These are phyloP conservation scores for Lutjanus argentimaculatus DNA, from an alignment of 2,797 vertebrate species.

Conservation along the genomic window DNA sequence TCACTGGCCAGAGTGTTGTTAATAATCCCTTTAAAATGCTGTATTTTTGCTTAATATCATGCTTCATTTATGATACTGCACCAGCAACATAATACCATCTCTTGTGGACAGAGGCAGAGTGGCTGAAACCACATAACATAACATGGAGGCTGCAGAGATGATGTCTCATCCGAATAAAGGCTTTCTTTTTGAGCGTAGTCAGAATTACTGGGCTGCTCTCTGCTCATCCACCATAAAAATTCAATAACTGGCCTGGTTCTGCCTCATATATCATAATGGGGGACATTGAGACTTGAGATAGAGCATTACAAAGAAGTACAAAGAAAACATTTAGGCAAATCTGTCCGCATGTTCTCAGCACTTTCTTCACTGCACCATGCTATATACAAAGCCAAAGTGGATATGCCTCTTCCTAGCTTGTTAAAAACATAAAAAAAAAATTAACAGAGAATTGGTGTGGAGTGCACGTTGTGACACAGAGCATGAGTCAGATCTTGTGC, in stretches of 20 bases:
- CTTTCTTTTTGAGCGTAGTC: constrained; percentile 62
- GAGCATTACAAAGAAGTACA: constrained; percentile 80
- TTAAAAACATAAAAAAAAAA: constrained; percentile 73
- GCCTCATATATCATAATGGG: constrained; percentile 70
- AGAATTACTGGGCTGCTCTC: constrained; percentile 57
- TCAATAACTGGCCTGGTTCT: constrained; percentile 69
- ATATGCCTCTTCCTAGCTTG: constrained; percentile 62
- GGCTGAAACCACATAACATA: constrained; percentile 64
- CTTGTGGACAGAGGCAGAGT: constrained; percentile 72
- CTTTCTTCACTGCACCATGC: constrained; percentile 74
- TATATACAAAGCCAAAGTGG: constrained; percentile 83
- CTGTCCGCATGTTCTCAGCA: constrained; percentile 71
- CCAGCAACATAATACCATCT: constrained; percentile 74
- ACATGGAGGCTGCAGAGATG: constrained; percentile 66
- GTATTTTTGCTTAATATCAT: constrained; percentile 77
- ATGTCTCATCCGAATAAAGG: constrained; percentile 67
- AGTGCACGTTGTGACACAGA: constrained; percentile 67
- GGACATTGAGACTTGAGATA: constrained; percentile 75
- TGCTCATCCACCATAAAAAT: constrained; percentile 68
- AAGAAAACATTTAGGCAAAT: constrained; percentile 77
- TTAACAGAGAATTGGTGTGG: constrained; percentile 67
- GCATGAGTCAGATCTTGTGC: constrained; percentile 67
- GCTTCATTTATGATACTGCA: constrained; percentile 81
- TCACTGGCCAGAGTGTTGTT: constrained; percentile 48
- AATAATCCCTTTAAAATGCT: constrained; percentile 58